A percentile compares a stretch with the other conserved stretches of the same genome.
These are phyloP conservation scores for Pionites leucogaster DNA, from an alignment of 2,113 vertebrate species.

Conservation along the genomic window DNA sequence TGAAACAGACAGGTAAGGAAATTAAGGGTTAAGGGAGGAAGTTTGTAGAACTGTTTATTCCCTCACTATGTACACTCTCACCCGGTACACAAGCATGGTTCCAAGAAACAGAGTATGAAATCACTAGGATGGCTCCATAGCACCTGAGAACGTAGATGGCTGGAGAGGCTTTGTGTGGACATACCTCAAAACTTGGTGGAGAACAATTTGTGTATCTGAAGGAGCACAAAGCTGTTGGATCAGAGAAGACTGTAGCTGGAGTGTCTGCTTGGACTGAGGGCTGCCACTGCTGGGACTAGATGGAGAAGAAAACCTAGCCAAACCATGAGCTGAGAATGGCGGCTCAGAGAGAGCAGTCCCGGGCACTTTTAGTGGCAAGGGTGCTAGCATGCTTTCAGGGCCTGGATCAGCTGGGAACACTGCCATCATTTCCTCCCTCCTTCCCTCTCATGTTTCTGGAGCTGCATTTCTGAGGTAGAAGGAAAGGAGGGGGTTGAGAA, in stretches of 20 bases:
- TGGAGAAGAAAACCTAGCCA: neutral
- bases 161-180: neutral
- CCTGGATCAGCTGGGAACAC: neutral
- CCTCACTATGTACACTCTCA: neutral
- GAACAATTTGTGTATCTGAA: neutral
- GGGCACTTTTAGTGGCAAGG: too few species aligned
- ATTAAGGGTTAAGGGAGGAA: slow-evolving; percentile 49
- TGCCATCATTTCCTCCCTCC: neutral
- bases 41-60: neutral
- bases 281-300: neutral
- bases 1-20: slow-evolving; percentile 25
- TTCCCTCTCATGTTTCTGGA: neutral
- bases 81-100: neutral
- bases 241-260: neutral
- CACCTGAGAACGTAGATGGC: accelerated
- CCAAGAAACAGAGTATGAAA: neutral
- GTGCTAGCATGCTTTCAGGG: neutral
- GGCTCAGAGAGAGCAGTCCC: accelerated
- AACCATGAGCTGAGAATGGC: neutral
- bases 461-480: neutral
- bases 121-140: neutral
- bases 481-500: neutral
- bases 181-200: neutral
- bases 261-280: neutral
- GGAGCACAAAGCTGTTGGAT: neutral